Evolutionary conservation across 2,888 invertebrate species (phyloP).

Genomic region (Sarcophaga variegata): DNA sequence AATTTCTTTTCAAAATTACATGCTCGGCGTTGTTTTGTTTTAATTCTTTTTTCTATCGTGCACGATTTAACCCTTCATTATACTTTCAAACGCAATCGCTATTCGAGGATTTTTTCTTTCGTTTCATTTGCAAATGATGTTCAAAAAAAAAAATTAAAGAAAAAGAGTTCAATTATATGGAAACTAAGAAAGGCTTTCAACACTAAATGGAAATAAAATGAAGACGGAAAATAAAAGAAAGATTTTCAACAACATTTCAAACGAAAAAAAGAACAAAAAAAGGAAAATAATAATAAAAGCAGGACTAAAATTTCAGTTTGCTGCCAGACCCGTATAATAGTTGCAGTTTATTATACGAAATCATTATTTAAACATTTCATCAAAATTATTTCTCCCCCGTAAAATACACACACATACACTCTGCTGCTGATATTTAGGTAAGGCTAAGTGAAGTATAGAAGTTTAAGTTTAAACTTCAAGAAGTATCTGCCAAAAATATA

Average conservation of each 20-base stretch:
- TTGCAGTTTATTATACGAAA: slow-evolving; percentile 59
- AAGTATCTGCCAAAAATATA: too few relatives aligned
- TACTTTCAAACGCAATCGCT: slow-evolving; percentile 29
- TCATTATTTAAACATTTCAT: slow-evolving; percentile 57
- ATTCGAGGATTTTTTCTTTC: neutral
- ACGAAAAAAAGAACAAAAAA: neutral
- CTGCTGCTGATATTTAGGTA: too few relatives aligned
- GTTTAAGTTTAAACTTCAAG: too few relatives aligned
- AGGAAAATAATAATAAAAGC: slow-evolving; percentile 2
- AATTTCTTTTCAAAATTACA: too few relatives aligned
- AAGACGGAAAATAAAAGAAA: slow-evolving; percentile 5
- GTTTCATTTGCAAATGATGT: slow-evolving; percentile 51
- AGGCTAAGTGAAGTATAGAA: too few relatives aligned
- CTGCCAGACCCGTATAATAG: slow-evolving; percentile 53
- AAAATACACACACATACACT: too few relatives aligned
- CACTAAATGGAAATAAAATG: slow-evolving; percentile 9
- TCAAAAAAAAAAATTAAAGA: slow-evolving; percentile 2
- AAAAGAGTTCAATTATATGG: slow-evolving; percentile 6
- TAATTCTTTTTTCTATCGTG: slow-evolving; percentile 1
- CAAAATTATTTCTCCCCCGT: slow-evolving; percentile 8
- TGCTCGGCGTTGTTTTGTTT: neutral
- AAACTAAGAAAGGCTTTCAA: slow-evolving; percentile 27
- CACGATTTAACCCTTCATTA: slow-evolving; percentile 62
- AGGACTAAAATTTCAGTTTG: slow-evolving; percentile 38
- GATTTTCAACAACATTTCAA: slow-evolving; percentile 48